Evolutionary conservation across 2,888 invertebrate species (phyloP).

Genomic region (Epinotia bilunana): DNA sequence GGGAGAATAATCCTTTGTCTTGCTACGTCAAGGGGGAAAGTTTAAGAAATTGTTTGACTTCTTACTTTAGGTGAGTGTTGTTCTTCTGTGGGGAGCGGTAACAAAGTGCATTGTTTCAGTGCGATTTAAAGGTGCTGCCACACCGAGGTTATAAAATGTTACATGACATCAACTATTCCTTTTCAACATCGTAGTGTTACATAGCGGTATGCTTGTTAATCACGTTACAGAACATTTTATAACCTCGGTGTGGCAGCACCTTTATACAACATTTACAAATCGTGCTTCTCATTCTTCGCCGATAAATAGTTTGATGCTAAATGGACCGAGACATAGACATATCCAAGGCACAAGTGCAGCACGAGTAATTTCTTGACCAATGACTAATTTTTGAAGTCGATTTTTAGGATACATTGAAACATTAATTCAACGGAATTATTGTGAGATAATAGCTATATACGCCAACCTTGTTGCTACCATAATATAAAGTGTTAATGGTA

Average conservation of each 20-base stretch:
- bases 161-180: too few relatives aligned
- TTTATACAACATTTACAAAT: slow-evolving; percentile 11
- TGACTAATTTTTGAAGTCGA: slow-evolving; percentile 4
- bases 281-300: background rate
- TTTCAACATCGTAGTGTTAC: too few relatives aligned
- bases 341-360: background rate
- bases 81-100: slow-evolving; percentile 20
- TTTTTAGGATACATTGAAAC: background rate
- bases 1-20: slow-evolving; percentile 36
- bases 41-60: slow-evolving; percentile 23
- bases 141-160: too few relatives aligned
- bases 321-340: background rate
- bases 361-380: slow-evolving; percentile 5
- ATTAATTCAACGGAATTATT: background rate
- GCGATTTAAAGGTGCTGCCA: too few relatives aligned
- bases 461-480: background rate
- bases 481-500: background rate
- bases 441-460: background rate
- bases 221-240: too few relatives aligned
- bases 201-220: too few relatives aligned
- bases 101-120: slow-evolving; percentile 16
- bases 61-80: slow-evolving; percentile 28
- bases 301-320: background rate
- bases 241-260: too few relatives aligned
- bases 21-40: slow-evolving; percentile 20